Evolutionary conservation across 2,888 invertebrate species (phyloP).

Genomic region (Pristionchus entomophagus): DNA sequence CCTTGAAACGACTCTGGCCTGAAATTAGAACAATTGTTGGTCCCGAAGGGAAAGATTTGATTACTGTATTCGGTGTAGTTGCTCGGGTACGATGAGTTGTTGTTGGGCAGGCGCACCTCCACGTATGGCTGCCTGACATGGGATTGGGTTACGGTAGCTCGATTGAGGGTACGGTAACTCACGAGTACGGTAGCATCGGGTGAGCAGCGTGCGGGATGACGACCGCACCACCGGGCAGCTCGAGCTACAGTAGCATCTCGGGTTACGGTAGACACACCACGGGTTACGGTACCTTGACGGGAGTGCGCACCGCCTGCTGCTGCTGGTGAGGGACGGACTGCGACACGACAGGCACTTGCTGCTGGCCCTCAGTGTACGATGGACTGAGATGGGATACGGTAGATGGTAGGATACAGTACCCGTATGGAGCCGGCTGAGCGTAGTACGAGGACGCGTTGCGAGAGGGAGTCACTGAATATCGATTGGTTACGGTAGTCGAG

Average conservation of each 20-base stretch:
- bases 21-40: neutral
- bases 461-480: neutral
- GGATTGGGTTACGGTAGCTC: neutral
- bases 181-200: constrained; percentile 32
- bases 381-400: neutral
- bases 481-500: neutral
- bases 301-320: neutral
- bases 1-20: constrained; percentile 14
- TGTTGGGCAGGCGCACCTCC: constrained; percentile 17
- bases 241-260: neutral
- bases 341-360: neutral
- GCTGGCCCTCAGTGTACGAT: constrained; percentile 17
- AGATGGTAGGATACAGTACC: neutral
- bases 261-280: neutral
- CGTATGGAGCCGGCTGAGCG: constrained; percentile 12
- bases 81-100: neutral
- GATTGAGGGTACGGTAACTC: neutral
- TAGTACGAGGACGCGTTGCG: neutral
- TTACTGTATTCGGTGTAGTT: constrained; percentile 36
- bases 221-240: neutral
- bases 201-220: constrained; percentile 40
- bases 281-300: constrained; percentile 16
- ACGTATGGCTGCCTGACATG: neutral
- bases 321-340: neutral
- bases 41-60: too few relatives aligned